phyloP scores from a whole-genome alignment of 2,797 vertebrate species.

The Rhadinocentrus ornatus region DNA sequence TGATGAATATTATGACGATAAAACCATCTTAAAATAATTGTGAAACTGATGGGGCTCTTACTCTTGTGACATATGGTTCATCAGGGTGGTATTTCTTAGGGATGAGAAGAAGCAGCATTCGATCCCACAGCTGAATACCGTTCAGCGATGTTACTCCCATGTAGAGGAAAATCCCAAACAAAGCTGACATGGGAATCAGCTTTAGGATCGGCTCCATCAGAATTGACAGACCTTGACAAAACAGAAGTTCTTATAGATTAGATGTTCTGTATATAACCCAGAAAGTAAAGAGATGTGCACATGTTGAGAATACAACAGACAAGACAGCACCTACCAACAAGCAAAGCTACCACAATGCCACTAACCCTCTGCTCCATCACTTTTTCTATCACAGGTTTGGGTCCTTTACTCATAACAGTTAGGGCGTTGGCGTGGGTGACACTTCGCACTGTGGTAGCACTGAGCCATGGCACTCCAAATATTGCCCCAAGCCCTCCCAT shows the following conservation, averaged over 20 bases:
- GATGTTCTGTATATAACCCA: neutral
- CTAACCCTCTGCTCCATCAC: constrained; percentile 95
- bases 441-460: constrained; percentile 92
- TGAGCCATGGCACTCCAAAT: constrained; percentile 97
- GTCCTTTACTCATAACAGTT: constrained; percentile 90
- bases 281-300: neutral
- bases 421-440: constrained; percentile 96
- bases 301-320: neutral
- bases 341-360: constrained; percentile 89
- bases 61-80: constrained; percentile 88
- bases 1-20: too few species aligned
- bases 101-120: constrained; percentile 89
- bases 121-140: constrained; percentile 95
- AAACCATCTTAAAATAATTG: too few species aligned
- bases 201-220: constrained; percentile 94
- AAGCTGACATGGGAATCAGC: constrained; percentile 90
- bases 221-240: constrained; percentile 89
- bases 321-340: constrained; percentile 87
- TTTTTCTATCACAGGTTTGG: constrained; percentile 86
- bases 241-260: constrained; percentile 13
- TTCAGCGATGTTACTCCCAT: constrained; percentile 97
- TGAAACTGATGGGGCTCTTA: constrained; percentile 62
- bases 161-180: constrained; percentile 98
- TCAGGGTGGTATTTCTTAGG: constrained; percentile 94
- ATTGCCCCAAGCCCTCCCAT: constrained; percentile 92